Percentiles rank a stretch among this genome's conserved stretches.
These are phyloP conservation scores for Rhagonycha lutea DNA, from an alignment of 2,888 invertebrate species.

Conservation along the genomic window DNA sequence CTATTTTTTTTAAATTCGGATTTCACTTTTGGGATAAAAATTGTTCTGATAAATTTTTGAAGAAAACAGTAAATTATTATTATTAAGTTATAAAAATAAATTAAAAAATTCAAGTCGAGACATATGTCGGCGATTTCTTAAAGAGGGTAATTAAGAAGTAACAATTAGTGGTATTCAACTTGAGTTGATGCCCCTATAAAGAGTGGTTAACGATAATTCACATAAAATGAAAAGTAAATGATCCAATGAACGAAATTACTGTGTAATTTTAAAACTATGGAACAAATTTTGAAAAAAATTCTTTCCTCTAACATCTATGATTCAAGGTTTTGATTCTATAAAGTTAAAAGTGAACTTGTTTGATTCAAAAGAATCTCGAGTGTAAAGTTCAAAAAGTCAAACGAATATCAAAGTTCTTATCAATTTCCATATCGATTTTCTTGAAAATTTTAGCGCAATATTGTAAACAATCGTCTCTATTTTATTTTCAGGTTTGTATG, in stretches of 20 bases:
- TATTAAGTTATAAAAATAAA: neutral
- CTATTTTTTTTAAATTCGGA: neutral
- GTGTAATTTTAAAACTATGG: neutral
- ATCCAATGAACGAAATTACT: neutral
- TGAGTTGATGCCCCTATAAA: neutral
- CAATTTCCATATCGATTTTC: constrained; percentile 4
- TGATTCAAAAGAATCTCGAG: constrained; percentile 13
- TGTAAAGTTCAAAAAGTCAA: constrained; percentile 25
- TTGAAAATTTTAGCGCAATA: constrained; percentile 5
- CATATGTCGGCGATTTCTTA: neutral
- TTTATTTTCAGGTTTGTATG: neutral
- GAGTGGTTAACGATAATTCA: neutral
- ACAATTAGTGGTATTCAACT: neutral
- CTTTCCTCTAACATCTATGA: neutral
- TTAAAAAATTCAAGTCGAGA: neutral
- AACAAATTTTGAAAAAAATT: neutral
- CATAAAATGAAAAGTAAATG: neutral
- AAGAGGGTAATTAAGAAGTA: neutral
- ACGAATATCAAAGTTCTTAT: constrained; percentile 15
- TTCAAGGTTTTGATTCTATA: neutral
- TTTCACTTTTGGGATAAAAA: neutral
- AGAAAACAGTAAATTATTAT: neutral
- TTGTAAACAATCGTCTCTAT: constrained; percentile 4
- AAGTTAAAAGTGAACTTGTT: neutral
- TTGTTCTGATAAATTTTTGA: no score